Evolutionary conservation across 2,797 vertebrate species (phyloP).

Genomic region (Sylvia borin): DNA sequence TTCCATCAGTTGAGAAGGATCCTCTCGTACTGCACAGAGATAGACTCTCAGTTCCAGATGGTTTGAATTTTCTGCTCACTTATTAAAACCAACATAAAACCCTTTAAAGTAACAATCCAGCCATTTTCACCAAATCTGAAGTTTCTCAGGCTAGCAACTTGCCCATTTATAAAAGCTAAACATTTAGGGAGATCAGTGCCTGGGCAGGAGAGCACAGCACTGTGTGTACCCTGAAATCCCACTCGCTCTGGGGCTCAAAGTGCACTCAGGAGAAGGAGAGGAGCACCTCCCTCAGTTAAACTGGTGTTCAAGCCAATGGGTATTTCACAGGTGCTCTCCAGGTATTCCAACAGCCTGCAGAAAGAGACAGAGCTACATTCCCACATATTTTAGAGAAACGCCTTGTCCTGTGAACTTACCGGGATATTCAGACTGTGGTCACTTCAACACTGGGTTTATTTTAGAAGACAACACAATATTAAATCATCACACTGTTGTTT

Average conservation of each 20-base stretch:
- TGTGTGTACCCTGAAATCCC: not conserved
- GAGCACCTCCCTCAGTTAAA: not conserved
- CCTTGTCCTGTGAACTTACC: not conserved
- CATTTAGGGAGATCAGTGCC: not conserved
- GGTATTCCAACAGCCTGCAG: not conserved
- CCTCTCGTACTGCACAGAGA: not conserved
- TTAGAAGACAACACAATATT: not conserved
- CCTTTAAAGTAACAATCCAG: not conserved
- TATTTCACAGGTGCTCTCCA: not conserved
- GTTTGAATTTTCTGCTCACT: not conserved
- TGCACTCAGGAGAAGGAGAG: not conserved
- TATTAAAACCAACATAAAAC: not conserved
- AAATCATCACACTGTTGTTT: not conserved
- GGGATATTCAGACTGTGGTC: not conserved
- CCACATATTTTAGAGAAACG: not conserved
- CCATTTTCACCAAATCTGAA: not conserved
- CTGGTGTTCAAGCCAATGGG: not conserved
- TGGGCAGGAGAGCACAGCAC: accelerated
- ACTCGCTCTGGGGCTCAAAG: accelerated
- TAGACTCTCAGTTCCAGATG: not conserved
- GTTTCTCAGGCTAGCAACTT: not conserved
- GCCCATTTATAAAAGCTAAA: not conserved
- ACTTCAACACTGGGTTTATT: not conserved
- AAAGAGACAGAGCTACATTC: not conserved
- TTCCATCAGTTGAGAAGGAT: not conserved